phyloP scores from a whole-genome alignment of 2,888 invertebrate species.

The Agelastica alni region DNA sequence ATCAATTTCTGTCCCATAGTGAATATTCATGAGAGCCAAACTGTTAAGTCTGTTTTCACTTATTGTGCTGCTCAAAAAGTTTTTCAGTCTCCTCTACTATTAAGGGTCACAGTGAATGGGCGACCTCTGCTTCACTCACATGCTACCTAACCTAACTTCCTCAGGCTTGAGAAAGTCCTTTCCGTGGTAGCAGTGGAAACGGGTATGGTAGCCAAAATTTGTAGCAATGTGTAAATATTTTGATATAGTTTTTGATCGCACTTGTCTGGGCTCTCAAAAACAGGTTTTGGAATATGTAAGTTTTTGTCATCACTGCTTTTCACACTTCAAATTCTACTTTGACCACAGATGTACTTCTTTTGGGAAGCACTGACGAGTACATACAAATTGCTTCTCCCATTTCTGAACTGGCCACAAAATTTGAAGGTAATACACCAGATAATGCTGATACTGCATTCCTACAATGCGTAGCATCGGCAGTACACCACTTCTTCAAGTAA shows the following conservation, averaged over 20 bases:
- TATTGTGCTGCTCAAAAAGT: no score
- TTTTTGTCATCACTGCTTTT: slow-evolving; percentile 7
- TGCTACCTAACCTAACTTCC: no score
- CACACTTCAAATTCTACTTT: slow-evolving; percentile 12
- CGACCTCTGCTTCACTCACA: no score
- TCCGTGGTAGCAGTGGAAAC: slow-evolving; percentile 8
- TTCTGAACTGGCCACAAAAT: background rate
- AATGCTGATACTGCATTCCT: background rate
- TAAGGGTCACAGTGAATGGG: no score
- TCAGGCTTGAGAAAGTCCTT: slow-evolving; percentile 8
- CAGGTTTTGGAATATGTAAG: slow-evolving; percentile 9
- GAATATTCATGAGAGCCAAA: no score
- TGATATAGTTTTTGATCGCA: slow-evolving; percentile 17
- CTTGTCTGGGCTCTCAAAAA: slow-evolving; percentile 14
- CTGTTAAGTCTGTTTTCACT: no score
- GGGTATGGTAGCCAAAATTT: slow-evolving; percentile 12
- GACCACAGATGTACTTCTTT: slow-evolving; percentile 16
- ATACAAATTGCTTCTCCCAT: background rate
- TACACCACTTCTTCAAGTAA: background rate
- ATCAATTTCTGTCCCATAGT: no score
- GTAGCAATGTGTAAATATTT: slow-evolving; percentile 9
- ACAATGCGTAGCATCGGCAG: background rate
- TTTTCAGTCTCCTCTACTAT: no score
- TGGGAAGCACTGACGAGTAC: background rate
- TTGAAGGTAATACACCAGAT: background rate